Evolutionary conservation across 2,113 vertebrate species (phyloP), one percentile per base, ranked within the genome.

Genomic region (Lichenostomus cassidix): DNA sequence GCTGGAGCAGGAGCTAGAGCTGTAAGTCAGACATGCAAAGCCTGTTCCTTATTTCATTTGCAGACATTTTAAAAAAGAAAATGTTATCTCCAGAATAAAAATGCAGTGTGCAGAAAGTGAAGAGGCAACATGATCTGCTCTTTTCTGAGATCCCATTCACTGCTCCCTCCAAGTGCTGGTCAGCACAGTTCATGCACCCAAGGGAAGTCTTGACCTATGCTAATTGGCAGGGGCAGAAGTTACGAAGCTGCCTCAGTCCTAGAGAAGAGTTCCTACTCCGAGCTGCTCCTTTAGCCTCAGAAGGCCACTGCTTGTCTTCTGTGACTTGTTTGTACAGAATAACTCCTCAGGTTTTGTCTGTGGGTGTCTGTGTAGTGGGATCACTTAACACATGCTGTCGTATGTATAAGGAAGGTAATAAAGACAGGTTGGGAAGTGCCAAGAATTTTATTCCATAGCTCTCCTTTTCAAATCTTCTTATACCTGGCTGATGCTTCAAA

Each of bases 1-100:
- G n/a, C 63, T 63, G 35, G 42, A 74, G 39, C 28, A 73, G 53
- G 42, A 79, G 53, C 44, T 78, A 41, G 31, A 85, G 47, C 37
- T 7, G 0, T 56, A 68, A 73, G 47, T 69, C 56, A 92, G 35
- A 20, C 58, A 27, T 1, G 1, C n/a, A 44, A 56, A 29, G n/a
- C n/a, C 60, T 39, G 22, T 31, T 93, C 46, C 31, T 81, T 64
- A 41, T 46, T 87, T 89, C 18, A 69, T 80, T 95, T 79, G 52
- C 25, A 53, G 60, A 31, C 21, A 33, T 78, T 95, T 96, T 95
- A 31, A 46, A 95, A 96, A 95, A 90, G 85, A 52, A 83, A 64
- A 3, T 42, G 11, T 86, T 79, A 76, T 69, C 49, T 89, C 74
- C 87, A 74, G 86, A 92, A 87, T 88, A 74, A 73, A 92, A 95